Conservation (phyloP, 2,888 invertebrate genomes). For the Heliconius ethilla region DNA sequence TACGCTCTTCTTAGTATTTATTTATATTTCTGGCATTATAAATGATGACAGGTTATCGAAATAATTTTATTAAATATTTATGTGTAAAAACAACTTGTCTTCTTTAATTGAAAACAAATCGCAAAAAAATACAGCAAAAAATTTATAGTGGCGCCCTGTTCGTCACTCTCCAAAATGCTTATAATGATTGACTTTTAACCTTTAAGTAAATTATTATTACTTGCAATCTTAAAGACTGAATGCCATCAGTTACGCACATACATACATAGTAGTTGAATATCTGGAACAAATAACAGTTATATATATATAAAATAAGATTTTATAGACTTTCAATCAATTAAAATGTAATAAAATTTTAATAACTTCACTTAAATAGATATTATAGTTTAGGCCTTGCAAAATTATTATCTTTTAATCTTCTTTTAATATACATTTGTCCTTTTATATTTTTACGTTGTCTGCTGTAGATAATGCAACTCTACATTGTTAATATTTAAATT, state of each 20-base stretch:
- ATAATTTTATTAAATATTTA: background rate
- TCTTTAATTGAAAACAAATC: background rate
- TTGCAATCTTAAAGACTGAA: background rate
- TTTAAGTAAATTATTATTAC: constrained; percentile 10
- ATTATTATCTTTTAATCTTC: too few relatives aligned
- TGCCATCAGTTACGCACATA: constrained; percentile 3
- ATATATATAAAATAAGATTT: too few relatives aligned
- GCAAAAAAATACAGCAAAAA: background rate
- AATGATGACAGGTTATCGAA: too few relatives aligned
- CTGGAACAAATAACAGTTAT: too few relatives aligned
- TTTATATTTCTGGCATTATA: too few relatives aligned
- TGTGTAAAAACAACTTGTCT: background rate
- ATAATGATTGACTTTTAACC: background rate
- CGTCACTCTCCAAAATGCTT: background rate
- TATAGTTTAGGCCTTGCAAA: too few relatives aligned
- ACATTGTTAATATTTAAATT: too few relatives aligned
- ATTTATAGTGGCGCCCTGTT: background rate
- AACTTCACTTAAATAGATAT: too few relatives aligned
- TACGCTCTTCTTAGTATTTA: too few relatives aligned
- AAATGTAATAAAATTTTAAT: background rate
- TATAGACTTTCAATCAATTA: background rate
- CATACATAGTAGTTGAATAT: background rate
- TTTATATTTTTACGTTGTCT: too few relatives aligned
- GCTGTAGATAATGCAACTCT: too few relatives aligned
- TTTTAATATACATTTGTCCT: too few relatives aligned